Evolutionary conservation across 2,888 invertebrate genomes (phyloP).

Genomic region (Drosophila colorata): DNA sequence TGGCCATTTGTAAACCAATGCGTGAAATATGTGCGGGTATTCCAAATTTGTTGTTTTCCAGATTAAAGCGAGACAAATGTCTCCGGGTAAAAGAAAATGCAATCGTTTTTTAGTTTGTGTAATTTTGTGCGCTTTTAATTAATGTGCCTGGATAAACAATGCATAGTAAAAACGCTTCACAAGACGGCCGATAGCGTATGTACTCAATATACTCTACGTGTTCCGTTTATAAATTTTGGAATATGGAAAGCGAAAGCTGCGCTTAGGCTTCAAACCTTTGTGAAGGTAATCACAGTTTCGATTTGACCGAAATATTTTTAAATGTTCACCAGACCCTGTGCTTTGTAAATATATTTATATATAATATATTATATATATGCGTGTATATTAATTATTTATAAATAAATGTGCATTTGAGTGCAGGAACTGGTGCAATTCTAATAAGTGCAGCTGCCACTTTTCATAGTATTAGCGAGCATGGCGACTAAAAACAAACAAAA

Average conservation of each 20-base stretch:
- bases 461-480: conserved; percentile 46
- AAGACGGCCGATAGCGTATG: conserved; percentile 7
- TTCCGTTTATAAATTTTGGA: not conserved
- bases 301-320: conserved; percentile 34
- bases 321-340: conserved; percentile 45
- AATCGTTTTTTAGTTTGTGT: conserved; percentile 37
- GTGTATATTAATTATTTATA: conserved; percentile 31
- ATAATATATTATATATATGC: conserved; percentile 22
- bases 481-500: conserved; percentile 14
- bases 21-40: conserved; percentile 34
- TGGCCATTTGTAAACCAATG: conserved; percentile 19
- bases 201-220: not conserved
- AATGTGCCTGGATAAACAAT: conserved; percentile 45
- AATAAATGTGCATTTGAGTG: conserved; percentile 66
- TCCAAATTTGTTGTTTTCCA: conserved; percentile 38
- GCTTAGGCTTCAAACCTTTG: conserved; percentile 12
- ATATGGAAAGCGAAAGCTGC: conserved; percentile 3
- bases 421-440: conserved; percentile 73
- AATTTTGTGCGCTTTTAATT: conserved; percentile 71
- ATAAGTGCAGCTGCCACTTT: conserved; percentile 57
- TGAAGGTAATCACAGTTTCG: conserved; percentile 35
- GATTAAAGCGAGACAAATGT: conserved; percentile 48
- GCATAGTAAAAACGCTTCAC: conserved; percentile 1
- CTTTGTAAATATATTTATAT: conserved; percentile 55
- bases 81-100: conserved; percentile 58